Evolutionary conservation across 1,140 invertebrate species (phyloP).

Genomic region (Drosophila grimshawi): DNA sequence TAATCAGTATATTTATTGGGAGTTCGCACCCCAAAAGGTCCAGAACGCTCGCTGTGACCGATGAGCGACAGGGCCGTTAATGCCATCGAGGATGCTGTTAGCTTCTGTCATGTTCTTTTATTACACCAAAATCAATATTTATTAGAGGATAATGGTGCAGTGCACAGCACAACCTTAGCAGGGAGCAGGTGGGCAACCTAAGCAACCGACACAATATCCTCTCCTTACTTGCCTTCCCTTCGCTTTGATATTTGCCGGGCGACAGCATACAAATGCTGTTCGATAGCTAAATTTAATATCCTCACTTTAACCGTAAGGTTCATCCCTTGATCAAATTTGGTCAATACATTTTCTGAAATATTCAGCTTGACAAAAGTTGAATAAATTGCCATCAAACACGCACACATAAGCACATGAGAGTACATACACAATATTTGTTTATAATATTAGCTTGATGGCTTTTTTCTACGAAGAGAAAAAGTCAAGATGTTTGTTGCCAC

Average conservation of each 20-base stretch:
- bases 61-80: constrained; percentile 47
- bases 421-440: constrained; percentile 21
- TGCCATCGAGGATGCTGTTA: constrained; percentile 51
- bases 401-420: neutral
- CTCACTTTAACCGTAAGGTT: constrained; percentile 34
- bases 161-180: constrained; percentile 1
- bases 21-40: constrained; percentile 3
- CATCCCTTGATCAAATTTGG: constrained; percentile 59
- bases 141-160: constrained; percentile 62
- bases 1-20: constrained; percentile 51
- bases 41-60: constrained; percentile 20
- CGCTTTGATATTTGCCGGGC: constrained; percentile 48
- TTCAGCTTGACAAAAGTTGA: constrained; percentile 51
- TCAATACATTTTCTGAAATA: constrained; percentile 57
- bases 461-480: constrained; percentile 30
- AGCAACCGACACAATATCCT: too few relatives aligned
- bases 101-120: constrained; percentile 64
- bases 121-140: constrained; percentile 70
- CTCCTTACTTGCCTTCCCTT: constrained; percentile 6
- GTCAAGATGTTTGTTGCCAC: constrained; percentile 20
- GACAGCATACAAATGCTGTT: constrained; percentile 24
- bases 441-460: constrained; percentile 32
- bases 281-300: constrained; percentile 60
- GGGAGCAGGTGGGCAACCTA: constrained; percentile 21
- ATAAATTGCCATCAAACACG: constrained; percentile 16